A percentile compares a stretch with the other conserved stretches of the same genome.
These are phyloP conservation scores for Myiozetetes cayanensis DNA, from an alignment of 2,113 vertebrate genomes.

Conservation along the genomic window DNA sequence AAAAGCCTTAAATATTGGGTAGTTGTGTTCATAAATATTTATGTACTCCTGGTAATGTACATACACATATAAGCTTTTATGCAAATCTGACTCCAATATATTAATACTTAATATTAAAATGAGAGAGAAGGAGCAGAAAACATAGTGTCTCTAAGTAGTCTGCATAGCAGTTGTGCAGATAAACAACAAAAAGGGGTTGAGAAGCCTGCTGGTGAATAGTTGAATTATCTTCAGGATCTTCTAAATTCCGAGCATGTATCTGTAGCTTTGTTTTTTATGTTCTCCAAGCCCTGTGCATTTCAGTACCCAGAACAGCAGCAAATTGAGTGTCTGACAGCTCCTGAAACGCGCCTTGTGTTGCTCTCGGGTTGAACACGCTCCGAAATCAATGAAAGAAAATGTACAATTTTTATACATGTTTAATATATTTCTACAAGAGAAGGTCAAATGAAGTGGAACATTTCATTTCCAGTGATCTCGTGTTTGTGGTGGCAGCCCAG, in stretches of 20 bases:
- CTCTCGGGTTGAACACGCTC: slow-evolving; percentile 49
- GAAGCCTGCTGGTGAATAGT: not conserved
- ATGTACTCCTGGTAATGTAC: not conserved
- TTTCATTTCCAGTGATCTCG: not conserved
- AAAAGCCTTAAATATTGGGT: not conserved
- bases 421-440: slow-evolving; percentile 60
- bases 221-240: not conserved
- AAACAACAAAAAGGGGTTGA: not conserved
- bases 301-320: slow-evolving; percentile 25
- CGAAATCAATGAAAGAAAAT: slow-evolving; percentile 58
- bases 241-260: slow-evolving; percentile 23
- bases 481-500: not conserved
- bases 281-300: not conserved
- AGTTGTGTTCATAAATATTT: not conserved
- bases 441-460: slow-evolving; percentile 63
- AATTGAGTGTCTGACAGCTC: slow-evolving; percentile 62
- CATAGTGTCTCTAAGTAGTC: not conserved
- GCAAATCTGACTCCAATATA: not conserved
- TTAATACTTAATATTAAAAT: not conserved
- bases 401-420: slow-evolving; percentile 47
- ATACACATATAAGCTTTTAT: not conserved
- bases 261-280: slow-evolving; percentile 33
- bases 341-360: slow-evolving; percentile 36
- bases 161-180: not conserved
- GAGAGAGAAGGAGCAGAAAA: not conserved